Percentiles rank a stretch among this genome's conserved stretches.
These are phyloP conservation scores for Acestrorhynchus altus DNA, from an alignment of 2,797 vertebrate species.

Conservation along the genomic window DNA sequence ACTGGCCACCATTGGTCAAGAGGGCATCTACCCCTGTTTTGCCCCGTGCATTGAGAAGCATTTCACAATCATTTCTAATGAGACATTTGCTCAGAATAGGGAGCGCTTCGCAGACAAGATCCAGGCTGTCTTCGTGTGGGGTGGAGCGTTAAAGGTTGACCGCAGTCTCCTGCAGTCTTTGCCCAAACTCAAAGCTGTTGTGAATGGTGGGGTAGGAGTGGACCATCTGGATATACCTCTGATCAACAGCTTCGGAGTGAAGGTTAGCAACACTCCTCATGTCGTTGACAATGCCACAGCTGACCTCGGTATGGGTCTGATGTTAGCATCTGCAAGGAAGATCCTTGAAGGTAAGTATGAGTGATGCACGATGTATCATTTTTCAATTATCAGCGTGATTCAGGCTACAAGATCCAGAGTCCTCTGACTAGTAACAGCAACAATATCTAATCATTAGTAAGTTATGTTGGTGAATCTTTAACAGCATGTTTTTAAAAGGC, in stretches of 20 bases:
- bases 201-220: constrained; percentile 75
- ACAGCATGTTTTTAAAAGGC: no score
- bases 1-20: constrained; percentile 64
- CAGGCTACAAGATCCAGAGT: no score
- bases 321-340: constrained; percentile 79
- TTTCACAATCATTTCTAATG: constrained; percentile 73
- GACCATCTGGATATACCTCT: constrained; percentile 80
- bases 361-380: background rate
- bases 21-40: constrained; percentile 68
- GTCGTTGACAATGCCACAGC: constrained; percentile 78
- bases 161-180: constrained; percentile 71
- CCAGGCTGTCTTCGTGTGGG: constrained; percentile 76
- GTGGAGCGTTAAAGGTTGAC: constrained; percentile 52
- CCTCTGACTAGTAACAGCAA: no score
- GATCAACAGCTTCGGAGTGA: constrained; percentile 76
- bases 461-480: no score
- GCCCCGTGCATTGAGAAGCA: constrained; percentile 69
- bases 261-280: constrained; percentile 76
- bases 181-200: constrained; percentile 77
- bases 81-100: constrained; percentile 74
- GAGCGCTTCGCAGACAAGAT: constrained; percentile 68
- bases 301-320: constrained; percentile 77
- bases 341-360: constrained; percentile 76
- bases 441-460: no score
- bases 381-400: background rate